Evolutionary conservation across 2,888 invertebrate genomes (phyloP).

Genomic region (Nemapogon koenigi): DNA sequence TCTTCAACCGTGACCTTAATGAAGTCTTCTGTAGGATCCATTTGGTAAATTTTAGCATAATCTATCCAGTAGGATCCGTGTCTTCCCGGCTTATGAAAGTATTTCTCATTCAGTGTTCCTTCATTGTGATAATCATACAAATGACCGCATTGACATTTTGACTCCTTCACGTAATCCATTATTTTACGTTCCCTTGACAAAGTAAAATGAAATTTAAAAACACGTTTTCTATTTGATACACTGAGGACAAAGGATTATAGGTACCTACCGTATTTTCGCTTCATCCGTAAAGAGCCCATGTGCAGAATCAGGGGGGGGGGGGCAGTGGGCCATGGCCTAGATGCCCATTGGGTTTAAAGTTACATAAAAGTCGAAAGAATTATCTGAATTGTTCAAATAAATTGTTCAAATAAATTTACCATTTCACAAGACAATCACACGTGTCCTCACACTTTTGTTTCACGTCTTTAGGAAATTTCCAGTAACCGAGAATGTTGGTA

Average conservation of each 20-base stretch:
- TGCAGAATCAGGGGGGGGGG: too few species aligned
- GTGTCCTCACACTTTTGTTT: conserved; percentile 26
- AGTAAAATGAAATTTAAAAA: too few species aligned
- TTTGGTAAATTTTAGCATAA: conserved; percentile 39
- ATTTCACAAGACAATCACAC: conserved; percentile 38
- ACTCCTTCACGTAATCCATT: conserved; percentile 30
- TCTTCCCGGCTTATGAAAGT: conserved; percentile 34
- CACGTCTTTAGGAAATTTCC: conserved; percentile 5
- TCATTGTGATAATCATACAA: conserved; percentile 35
- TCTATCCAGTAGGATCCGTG: conserved; percentile 34
- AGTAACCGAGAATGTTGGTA: conserved; percentile 4
- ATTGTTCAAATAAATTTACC: too few species aligned
- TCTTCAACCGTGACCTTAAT: conserved; percentile 33
- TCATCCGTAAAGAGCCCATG: too few species aligned
- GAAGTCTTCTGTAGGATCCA: conserved; percentile 43
- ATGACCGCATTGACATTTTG: conserved; percentile 47
- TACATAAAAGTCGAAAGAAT: background rate
- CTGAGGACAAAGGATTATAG: too few species aligned
- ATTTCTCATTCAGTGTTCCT: conserved; percentile 32
- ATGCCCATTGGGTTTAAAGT: too few species aligned
- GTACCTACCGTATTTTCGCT: too few species aligned
- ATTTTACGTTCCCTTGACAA: conserved; percentile 31
- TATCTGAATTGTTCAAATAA: background rate
- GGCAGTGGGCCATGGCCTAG: too few species aligned
- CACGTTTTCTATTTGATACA: too few species aligned